Base-by-base conservation (phyloP, 1,140 invertebrate genomes). In the Reticulitermes speratus region DNA sequence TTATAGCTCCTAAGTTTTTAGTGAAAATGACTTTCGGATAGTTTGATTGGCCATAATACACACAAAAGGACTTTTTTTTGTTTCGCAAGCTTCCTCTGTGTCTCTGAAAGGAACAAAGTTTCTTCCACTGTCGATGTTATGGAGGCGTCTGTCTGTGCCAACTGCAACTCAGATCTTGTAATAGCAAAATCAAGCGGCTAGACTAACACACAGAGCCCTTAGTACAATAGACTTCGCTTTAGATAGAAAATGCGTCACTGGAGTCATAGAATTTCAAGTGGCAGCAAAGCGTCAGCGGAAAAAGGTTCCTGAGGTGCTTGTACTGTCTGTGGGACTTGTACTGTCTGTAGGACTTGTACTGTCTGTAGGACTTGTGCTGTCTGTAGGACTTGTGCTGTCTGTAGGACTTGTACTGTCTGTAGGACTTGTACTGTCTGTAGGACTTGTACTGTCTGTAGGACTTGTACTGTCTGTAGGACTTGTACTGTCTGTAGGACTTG, bases 31-130 rank as follows among this genome's bases (percentile, higher is more conserved):
- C 65, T 75, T 75, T 75, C n/a, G 65, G 65, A 30, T 75, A 75
- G 65, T 75, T 75, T 75, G 65, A 75, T 75, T 75, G 65, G 65
- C 65, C 65, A 75, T 75, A 75, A 75, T 75, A 30, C 65, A 75
- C 25, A 75, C 65, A 75, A 75, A 75, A 30, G n/a, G 9, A 75
- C n/a, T 75, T 30, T 30, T 30, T 65, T 65, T 65, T 65, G 59
- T 16, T 75, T 75, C 65, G 14, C 16, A 75, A 75, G n/a, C 65
- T 30, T 75, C 5, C 7, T 75, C n/a, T n/a, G 12, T 2, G n/a
- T 30, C 25, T 75, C 65, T 75, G 65, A 75, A 75, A 75, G n/a
- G 65, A 25, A 5, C 0, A 25, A n/a, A 75, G 65, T 75, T 75
- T 5, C 65, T 30, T 25, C 1, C n/a, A 75, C n/a, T 16, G 0